These are phyloP conservation scores for Patella vulgata DNA, from an alignment of 1,140 invertebrate species.

Conservation along the genomic window DNA sequence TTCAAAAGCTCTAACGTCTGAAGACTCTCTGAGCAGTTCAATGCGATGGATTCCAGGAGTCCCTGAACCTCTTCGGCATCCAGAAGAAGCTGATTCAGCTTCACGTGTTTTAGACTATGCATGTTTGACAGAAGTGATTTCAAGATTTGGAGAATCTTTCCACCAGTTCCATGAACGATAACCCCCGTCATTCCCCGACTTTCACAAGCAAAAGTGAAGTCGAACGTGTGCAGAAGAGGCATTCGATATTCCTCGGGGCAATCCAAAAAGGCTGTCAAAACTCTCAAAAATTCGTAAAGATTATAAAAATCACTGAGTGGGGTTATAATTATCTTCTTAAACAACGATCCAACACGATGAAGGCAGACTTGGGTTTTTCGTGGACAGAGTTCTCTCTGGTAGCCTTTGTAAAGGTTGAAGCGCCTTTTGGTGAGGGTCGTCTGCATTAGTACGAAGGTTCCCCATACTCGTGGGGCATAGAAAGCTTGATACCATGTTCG, in stretches of 20 bases:
- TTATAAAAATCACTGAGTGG: conserved; percentile 85
- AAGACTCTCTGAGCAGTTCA: conserved; percentile 74
- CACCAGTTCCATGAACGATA: conserved; percentile 78
- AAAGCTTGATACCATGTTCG: conserved; percentile 78
- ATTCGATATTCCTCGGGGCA: conserved; percentile 52
- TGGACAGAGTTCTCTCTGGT: conserved; percentile 61
- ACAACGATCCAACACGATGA: conserved; percentile 75
- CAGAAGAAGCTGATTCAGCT: conserved; percentile 81
- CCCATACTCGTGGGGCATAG: conserved; percentile 76
- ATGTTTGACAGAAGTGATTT: conserved; percentile 75
- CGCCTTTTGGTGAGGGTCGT: conserved; percentile 78
- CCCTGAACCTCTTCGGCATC: conserved; percentile 69
- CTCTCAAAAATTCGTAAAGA: conserved; percentile 76
- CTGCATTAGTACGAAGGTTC: conserved; percentile 77
- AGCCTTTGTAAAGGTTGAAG: conserved; percentile 86
- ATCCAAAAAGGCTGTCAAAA: conserved; percentile 68
- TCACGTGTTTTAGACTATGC: conserved; percentile 73
- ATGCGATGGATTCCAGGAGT: conserved; percentile 77
- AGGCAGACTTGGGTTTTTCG: conserved; percentile 73
- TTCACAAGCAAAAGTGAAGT: conserved; percentile 85
- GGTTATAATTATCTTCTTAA: conserved; percentile 76
- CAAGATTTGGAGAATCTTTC: conserved; percentile 65
- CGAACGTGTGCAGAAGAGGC: conserved; percentile 61
- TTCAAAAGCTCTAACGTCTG: conserved; percentile 78
- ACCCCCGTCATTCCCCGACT: conserved; percentile 65